Percentiles rank a stretch among this genome's conserved stretches.
phyloP scores from a whole-genome alignment of 2,113 vertebrate genomes.

The Canis aureus region DNA sequence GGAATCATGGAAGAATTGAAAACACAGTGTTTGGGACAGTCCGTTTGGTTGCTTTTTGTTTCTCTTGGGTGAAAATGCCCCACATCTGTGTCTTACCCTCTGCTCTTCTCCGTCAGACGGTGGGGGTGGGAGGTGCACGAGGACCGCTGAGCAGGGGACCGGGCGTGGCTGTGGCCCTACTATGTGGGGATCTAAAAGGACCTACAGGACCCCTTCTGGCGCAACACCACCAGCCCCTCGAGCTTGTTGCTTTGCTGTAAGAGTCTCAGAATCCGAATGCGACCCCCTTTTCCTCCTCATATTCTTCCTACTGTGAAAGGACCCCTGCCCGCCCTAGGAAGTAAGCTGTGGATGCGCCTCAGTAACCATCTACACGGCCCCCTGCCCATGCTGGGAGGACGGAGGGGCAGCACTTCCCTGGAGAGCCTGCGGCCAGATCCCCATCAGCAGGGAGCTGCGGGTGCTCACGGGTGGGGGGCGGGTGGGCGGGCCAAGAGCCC shows the following conservation, averaged over 20 bases:
- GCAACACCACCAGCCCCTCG: neutral
- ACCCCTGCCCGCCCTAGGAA: neutral
- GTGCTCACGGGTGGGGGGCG: neutral
- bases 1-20: neutral
- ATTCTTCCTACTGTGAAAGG: neutral
- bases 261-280: neutral
- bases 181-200: neutral
- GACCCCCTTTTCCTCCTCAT: neutral
- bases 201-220: neutral
- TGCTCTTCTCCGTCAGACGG: neutral
- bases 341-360: neutral
- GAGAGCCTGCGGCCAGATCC: neutral
- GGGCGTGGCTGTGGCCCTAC: neutral
- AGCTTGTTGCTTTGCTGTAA: neutral
- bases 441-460: too few species aligned
- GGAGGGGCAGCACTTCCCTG: neutral
- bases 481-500: neutral
- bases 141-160: accelerated
- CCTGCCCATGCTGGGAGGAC: too few species aligned
- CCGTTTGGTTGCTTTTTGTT: neutral
- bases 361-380: neutral
- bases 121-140: neutral
- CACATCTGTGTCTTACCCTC: neutral
- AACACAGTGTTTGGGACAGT: neutral
- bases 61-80: neutral